These are phyloP conservation scores for Argopecten irradians DNA, from an alignment of 1,140 invertebrate species.

Conservation along the genomic window DNA sequence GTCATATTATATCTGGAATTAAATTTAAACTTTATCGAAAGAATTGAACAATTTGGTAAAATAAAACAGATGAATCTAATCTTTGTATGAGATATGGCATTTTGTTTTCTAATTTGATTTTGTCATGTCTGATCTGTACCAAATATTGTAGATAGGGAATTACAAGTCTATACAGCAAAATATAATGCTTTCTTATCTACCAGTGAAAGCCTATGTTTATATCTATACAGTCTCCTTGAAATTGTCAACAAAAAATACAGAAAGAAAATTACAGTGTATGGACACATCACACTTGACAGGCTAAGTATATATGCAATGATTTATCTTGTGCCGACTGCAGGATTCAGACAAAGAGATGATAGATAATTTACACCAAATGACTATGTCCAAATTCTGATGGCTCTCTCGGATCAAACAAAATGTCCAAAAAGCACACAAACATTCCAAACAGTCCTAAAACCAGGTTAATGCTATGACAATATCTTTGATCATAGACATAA, in stretches of 20 bases:
- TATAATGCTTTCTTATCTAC: neutral
- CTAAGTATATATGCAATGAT: neutral
- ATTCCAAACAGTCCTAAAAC: too few species aligned
- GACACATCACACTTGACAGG: neutral
- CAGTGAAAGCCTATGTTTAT: neutral
- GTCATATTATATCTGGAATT: too few species aligned
- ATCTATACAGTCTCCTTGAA: neutral
- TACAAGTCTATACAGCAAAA: neutral
- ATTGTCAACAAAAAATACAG: neutral
- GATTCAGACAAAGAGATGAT: neutral
- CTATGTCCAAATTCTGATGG: neutral
- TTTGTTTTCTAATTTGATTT: neutral
- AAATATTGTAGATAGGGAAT: neutral
- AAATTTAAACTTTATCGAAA: too few species aligned
- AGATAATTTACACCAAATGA: neutral
- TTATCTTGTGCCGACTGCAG: neutral
- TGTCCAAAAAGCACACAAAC: too few species aligned
- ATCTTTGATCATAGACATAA: too few species aligned
- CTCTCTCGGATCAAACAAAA: too few species aligned
- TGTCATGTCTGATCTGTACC: neutral
- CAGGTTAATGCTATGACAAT: too few species aligned
- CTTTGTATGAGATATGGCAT: neutral
- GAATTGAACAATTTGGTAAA: too few species aligned
- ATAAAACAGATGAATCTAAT: neutral
- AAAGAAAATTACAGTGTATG: neutral